Evolutionary conservation across 1,140 invertebrate species (phyloP).

Genomic region (Caenorhabditis inopinata): DNA sequence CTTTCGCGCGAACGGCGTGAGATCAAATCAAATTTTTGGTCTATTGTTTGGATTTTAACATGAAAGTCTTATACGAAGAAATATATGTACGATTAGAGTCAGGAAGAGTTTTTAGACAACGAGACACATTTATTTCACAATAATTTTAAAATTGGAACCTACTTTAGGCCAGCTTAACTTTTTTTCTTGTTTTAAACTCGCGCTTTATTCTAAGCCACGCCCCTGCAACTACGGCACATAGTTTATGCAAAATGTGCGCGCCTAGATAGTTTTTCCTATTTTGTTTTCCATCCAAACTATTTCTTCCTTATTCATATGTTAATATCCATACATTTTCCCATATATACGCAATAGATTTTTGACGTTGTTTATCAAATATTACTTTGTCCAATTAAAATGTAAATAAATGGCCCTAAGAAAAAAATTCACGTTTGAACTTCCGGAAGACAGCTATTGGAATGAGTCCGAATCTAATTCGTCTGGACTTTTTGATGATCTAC

Average conservation of each 20-base stretch:
- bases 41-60: too few relatives aligned
- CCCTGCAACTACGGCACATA: neutral
- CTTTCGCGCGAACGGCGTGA: too few relatives aligned
- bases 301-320: neutral
- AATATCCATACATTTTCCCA: neutral
- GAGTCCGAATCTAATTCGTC: constrained; percentile 17
- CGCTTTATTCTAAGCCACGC: constrained; percentile 9
- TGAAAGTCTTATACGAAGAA: too few relatives aligned
- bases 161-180: neutral
- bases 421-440: constrained; percentile 42
- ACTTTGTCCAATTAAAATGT: neutral
- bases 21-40: too few relatives aligned
- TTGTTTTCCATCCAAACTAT: neutral
- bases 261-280: neutral
- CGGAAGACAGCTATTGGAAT: constrained; percentile 46
- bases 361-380: too few relatives aligned
- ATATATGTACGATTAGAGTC: too few relatives aligned
- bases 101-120: too few relatives aligned
- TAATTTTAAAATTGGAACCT: too few relatives aligned
- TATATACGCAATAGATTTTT: neutral
- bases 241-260: neutral
- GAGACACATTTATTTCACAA: too few relatives aligned
- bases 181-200: neutral
- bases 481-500: constrained; percentile 37
- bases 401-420: constrained; percentile 9